These are phyloP conservation scores for Eulacestoma nigropectus DNA, from an alignment of 2,113 vertebrate genomes.

Conservation along the genomic window DNA sequence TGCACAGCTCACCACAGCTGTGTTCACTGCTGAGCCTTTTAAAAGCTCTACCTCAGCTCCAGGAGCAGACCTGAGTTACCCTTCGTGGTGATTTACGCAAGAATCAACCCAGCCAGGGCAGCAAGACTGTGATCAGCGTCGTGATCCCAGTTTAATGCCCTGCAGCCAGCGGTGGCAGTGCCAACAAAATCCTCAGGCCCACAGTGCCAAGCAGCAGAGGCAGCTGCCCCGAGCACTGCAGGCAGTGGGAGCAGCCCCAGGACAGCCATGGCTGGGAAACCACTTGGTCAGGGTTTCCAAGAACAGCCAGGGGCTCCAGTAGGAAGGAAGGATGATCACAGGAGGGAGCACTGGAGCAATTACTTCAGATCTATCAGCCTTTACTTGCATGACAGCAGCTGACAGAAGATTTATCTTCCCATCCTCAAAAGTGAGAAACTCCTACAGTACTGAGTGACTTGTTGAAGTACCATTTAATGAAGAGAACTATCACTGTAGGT, in stretches of 20 bases:
- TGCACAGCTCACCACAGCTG: background rate
- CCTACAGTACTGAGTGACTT: background rate
- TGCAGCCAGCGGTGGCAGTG: background rate
- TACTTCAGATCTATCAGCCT: background rate
- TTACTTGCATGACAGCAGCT: background rate
- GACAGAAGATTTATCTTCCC: background rate
- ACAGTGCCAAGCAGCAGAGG: background rate
- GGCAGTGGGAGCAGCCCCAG: background rate
- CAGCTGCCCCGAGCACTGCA: accelerated
- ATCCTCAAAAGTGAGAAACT: background rate
- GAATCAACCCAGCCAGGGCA: background rate
- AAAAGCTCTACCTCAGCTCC: background rate
- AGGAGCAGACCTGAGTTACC: background rate
- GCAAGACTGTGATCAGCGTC: background rate
- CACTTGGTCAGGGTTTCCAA: background rate
- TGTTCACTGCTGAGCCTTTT: background rate
- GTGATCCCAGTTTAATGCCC: background rate
- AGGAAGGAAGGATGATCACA: background rate
- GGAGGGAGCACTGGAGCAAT: background rate
- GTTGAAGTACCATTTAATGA: background rate
- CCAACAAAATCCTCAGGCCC: background rate
- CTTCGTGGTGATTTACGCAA: background rate
- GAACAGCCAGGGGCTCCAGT: background rate
- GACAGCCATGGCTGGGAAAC: accelerated
- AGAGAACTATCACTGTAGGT: background rate